These are phyloP conservation scores for Gonocerus acuteangulatus DNA, from an alignment of 2,888 invertebrate genomes.

Conservation along the genomic window DNA sequence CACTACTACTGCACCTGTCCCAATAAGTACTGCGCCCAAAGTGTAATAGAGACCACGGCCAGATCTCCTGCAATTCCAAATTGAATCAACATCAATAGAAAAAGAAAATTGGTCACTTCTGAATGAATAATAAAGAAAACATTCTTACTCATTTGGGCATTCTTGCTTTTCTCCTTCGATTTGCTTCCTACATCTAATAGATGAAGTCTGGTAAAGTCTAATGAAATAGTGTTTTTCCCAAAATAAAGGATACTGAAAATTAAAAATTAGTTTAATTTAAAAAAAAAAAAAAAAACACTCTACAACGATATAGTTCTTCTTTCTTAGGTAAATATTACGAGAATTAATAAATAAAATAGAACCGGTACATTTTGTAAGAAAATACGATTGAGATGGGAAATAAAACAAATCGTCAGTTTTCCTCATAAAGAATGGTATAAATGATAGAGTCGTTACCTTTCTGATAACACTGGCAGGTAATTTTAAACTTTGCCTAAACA, in stretches of 20 bases:
- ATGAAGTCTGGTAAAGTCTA: conserved; percentile 22
- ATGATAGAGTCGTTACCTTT: conserved; percentile 18
- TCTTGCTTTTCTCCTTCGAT: conserved; percentile 30
- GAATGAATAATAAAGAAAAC: not conserved
- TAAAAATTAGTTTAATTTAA: too few species aligned
- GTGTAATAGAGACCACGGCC: conserved; percentile 41
- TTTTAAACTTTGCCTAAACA: conserved; percentile 26
- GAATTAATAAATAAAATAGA: too few species aligned
- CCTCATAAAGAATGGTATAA: too few species aligned
- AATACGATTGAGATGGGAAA: too few species aligned
- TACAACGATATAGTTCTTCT: too few species aligned
- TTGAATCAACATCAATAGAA: too few species aligned
- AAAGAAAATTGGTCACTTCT: too few species aligned
- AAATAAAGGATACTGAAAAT: not conserved
- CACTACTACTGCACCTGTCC: conserved; percentile 47
- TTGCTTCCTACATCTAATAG: conserved; percentile 12
- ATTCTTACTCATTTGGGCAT: conserved; percentile 23
- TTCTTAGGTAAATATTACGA: too few species aligned
- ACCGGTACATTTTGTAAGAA: too few species aligned
- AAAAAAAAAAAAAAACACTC: too few species aligned
- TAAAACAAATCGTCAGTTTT: too few species aligned
- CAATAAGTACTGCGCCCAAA: conserved; percentile 47
- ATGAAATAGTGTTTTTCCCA: conserved; percentile 17
- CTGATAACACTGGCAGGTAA: conserved; percentile 14
- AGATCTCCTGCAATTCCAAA: conserved; percentile 30